phyloP scores from a whole-genome alignment of 2,797 vertebrate genomes.

The Hybognathus amarus region DNA sequence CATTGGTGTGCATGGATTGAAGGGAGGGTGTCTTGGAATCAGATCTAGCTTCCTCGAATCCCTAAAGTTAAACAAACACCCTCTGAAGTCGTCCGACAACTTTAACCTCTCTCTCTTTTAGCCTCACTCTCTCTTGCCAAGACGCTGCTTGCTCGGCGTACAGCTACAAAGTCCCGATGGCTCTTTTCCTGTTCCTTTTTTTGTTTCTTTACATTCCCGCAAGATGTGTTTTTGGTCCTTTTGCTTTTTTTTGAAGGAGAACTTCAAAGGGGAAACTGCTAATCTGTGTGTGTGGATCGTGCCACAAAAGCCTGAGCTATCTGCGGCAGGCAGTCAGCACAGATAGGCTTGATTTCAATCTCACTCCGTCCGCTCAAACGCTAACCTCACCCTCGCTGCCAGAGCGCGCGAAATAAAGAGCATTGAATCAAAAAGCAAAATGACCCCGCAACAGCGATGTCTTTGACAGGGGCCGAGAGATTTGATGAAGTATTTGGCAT shows the following conservation, averaged over 20 bases:
- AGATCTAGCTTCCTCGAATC: conserved; percentile 52
- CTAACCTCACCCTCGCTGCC: conserved; percentile 21
- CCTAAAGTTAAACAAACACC: conserved; percentile 62
- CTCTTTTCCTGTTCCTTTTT: conserved; percentile 33
- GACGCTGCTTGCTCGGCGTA: conserved; percentile 43
- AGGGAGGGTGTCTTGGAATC: conserved; percentile 51
- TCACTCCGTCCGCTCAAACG: conserved; percentile 41
- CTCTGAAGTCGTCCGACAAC: conserved; percentile 51
- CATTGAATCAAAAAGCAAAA: neutral
- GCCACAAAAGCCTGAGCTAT: conserved; percentile 58
- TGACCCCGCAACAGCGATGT: neutral
- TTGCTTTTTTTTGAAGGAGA: conserved; percentile 43
- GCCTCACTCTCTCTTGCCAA: conserved; percentile 45
- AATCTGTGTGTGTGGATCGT: conserved; percentile 56
- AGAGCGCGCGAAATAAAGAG: conserved; percentile 16
- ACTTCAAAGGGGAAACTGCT: conserved; percentile 62
- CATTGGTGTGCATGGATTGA: neutral
- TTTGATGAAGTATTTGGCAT: conserved; percentile 35
- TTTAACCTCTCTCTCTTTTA: conserved; percentile 52
- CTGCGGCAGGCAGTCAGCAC: conserved; percentile 54
- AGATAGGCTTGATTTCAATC: conserved; percentile 63
- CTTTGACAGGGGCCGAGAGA: conserved; percentile 25
- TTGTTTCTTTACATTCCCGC: conserved; percentile 48
- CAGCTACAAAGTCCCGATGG: conserved; percentile 57
- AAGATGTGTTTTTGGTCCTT: conserved; percentile 52